These are phyloP conservation scores for Tylochromis polylepis DNA, from an alignment of 2,113 vertebrate genomes.

Conservation along the genomic window DNA sequence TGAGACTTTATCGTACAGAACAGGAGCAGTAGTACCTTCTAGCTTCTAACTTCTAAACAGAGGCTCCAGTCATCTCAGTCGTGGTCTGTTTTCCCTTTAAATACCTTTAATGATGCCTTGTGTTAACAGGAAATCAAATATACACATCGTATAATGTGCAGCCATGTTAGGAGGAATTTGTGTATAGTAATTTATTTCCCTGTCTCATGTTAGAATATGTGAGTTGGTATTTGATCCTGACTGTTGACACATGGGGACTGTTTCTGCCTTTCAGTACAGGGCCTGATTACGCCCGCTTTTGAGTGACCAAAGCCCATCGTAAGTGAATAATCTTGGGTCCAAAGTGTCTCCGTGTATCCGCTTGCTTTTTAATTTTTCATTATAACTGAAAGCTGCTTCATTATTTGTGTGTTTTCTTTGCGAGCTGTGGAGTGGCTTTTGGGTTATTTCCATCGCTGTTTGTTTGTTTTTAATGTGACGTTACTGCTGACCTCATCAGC, in stretches of 20 bases:
- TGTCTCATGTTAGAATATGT: neutral
- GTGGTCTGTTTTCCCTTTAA: neutral
- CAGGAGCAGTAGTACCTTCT: neutral
- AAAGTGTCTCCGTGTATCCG: neutral
- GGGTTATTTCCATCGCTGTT: neutral
- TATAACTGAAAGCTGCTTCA: neutral
- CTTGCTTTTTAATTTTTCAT: neutral
- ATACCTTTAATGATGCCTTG: neutral
- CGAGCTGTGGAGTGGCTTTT: neutral
- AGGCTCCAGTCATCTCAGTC: neutral
- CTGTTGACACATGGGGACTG: conserved; percentile 34
- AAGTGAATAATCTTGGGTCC: conserved; percentile 64
- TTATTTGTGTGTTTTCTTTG: neutral
- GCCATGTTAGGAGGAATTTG: neutral
- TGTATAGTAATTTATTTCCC: neutral
- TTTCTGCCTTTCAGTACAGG: conserved; percentile 82
- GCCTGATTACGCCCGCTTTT: conserved; percentile 86
- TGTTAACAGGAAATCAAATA: neutral
- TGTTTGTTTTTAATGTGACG: neutral
- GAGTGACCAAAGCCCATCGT: conserved; percentile 76
- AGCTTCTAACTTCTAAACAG: neutral
- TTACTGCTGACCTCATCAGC: neutral
- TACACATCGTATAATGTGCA: fast-evolving
- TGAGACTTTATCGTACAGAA: no score
- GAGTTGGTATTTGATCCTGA: neutral